phyloP scores from a whole-genome alignment of 2,888 invertebrate genomes.

The Marronus borbonicus region DNA sequence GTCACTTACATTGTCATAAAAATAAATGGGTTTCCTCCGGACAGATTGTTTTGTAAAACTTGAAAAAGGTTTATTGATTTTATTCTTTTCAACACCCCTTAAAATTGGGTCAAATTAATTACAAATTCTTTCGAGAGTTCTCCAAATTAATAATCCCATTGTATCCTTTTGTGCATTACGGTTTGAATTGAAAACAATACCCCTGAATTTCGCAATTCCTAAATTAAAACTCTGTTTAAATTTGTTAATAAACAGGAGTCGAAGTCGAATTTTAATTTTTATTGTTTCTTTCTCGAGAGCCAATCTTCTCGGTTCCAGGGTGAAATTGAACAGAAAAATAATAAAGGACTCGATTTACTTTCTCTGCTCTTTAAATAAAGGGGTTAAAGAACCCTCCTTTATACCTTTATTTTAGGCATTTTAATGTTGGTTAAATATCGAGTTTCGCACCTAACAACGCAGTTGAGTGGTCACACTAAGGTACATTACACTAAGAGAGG shows the following conservation, averaged over 20 bases:
- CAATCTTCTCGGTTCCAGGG: neutral
- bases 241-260: slow-evolving; percentile 21
- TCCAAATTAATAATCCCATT: slow-evolving; percentile 4
- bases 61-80: neutral
- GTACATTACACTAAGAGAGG: neutral
- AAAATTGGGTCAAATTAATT: slow-evolving; percentile 1
- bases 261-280: slow-evolving; percentile 30
- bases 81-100: neutral
- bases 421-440: neutral
- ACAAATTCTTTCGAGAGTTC: neutral
- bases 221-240: slow-evolving; percentile 18
- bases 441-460: neutral
- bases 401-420: neutral
- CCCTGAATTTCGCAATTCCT: neutral
- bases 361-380: neutral
- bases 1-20: slow-evolving; percentile 24
- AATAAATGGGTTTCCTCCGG: slow-evolving; percentile 16
- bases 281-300: slow-evolving; percentile 9
- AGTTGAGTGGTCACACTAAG: neutral
- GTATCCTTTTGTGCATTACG: neutral
- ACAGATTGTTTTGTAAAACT: neutral
- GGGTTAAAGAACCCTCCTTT: neutral
- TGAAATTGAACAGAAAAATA: too few relatives aligned
- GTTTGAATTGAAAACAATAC: slow-evolving; percentile 4
- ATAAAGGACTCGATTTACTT: too few relatives aligned